Conservation (phyloP, 2,113 vertebrate genomes). For the Cheilinus undulatus region DNA sequence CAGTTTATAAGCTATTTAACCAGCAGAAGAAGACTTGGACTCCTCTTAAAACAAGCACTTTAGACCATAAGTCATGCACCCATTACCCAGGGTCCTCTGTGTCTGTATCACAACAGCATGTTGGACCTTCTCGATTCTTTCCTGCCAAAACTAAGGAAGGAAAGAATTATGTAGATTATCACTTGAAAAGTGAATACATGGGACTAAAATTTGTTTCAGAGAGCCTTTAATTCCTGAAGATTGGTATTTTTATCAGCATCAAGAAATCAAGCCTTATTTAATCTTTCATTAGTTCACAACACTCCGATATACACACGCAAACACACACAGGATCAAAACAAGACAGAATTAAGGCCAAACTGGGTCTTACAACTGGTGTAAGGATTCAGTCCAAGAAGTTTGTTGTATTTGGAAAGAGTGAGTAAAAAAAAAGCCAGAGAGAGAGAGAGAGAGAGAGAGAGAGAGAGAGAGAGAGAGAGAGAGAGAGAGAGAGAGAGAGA, state of each 20-base stretch:
- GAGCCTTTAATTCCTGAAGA: slow-evolving; percentile 15
- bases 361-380: slow-evolving; percentile 29
- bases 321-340: background rate
- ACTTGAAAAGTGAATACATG: slow-evolving; percentile 3
- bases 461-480: background rate
- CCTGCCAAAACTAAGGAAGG: slow-evolving; percentile 10
- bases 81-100: background rate
- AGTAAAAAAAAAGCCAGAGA: slow-evolving; percentile 29
- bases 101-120: slow-evolving; percentile 14
- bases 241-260: slow-evolving; percentile 27
- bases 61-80: background rate
- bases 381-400: slow-evolving; percentile 40
- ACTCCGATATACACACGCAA: background rate
- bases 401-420: slow-evolving; percentile 65
- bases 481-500: slow-evolving; percentile 1
- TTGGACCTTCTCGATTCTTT: background rate
- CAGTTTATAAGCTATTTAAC: too few relatives aligned
- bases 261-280: background rate
- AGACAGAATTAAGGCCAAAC: slow-evolving; percentile 32
- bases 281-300: background rate
- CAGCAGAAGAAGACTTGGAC: background rate
- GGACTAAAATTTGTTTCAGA: background rate
- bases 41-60: background rate
- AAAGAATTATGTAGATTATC: slow-evolving; percentile 1
- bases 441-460: slow-evolving; percentile 4